phyloP scores from a whole-genome alignment of 2,797 vertebrate species.

The Epinephelus coioides region DNA sequence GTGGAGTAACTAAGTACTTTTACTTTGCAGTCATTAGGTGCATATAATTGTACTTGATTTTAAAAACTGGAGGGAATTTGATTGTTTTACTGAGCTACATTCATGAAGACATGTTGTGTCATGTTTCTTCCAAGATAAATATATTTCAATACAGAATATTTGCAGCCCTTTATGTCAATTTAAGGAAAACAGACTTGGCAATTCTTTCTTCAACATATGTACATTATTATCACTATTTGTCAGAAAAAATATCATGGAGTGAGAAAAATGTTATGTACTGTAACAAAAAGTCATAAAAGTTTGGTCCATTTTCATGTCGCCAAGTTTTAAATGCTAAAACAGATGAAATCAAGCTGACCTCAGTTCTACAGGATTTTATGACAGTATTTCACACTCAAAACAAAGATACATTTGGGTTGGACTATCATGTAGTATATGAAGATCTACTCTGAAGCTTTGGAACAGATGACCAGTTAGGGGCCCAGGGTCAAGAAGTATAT shows the following conservation, averaged over 20 bases:
- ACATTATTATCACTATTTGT: no score
- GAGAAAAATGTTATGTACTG: no score
- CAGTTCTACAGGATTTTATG: background rate
- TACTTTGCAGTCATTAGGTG: background rate
- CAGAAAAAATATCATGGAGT: no score
- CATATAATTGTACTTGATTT: background rate
- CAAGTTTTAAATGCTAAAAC: background rate
- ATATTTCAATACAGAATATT: background rate
- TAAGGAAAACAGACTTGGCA: background rate
- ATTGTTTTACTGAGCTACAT: background rate
- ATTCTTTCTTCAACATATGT: background rate
- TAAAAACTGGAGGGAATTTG: background rate
- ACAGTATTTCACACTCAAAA: background rate
- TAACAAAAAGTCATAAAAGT: background rate
- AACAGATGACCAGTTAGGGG: no score
- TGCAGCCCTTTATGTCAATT: background rate
- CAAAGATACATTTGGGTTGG: constrained; percentile 1
- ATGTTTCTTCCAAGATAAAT: constrained; percentile 1
- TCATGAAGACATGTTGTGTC: background rate
- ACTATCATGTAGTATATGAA: background rate
- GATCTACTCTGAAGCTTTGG: no score
- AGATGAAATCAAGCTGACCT: background rate
- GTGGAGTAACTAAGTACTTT: constrained; percentile 29
- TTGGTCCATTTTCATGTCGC: background rate
- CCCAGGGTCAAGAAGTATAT: no score